Evolutionary conservation across 2,113 vertebrate genomes (phyloP).

Genomic region (Columba janthina): DNA sequence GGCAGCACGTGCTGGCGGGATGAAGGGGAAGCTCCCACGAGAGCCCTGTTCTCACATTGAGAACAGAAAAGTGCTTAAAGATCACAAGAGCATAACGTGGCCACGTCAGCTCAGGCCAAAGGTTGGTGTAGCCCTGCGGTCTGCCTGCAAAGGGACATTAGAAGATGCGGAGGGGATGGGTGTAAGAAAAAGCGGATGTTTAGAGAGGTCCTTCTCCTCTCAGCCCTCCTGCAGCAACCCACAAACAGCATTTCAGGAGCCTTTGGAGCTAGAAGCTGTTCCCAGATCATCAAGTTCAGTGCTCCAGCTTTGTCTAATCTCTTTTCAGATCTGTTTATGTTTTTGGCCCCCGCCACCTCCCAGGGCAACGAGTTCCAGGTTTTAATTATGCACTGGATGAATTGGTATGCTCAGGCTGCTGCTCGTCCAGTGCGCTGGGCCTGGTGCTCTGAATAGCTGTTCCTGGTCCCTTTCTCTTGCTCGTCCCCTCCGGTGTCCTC

Average conservation of each 20-base stretch:
- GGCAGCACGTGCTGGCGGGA: not conserved
- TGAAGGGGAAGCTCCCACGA: not conserved
- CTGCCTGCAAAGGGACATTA: accelerated
- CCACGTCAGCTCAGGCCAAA: not conserved
- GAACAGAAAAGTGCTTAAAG: not conserved
- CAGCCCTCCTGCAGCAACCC: not conserved
- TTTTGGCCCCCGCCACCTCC: not conserved
- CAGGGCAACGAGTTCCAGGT: not conserved
- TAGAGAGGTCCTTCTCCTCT: not conserved
- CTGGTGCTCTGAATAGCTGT: not conserved
- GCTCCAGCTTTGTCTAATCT: not conserved
- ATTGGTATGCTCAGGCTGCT: not conserved
- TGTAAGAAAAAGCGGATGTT: not conserved
- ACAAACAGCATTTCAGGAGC: not conserved
- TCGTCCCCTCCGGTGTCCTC: not conserved
- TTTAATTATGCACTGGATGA: not conserved
- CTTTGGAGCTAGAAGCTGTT: not conserved
- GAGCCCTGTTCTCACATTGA: not conserved
- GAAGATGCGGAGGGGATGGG: not conserved
- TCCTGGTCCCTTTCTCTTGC: not conserved
- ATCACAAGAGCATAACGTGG: not conserved
- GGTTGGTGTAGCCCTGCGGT: accelerated
- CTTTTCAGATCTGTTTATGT: not conserved
- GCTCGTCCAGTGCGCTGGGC: accelerated
- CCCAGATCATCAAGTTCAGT: not conserved